Conservation (phyloP, 2,797 vertebrate genomes). For the Meda fulgida region DNA sequence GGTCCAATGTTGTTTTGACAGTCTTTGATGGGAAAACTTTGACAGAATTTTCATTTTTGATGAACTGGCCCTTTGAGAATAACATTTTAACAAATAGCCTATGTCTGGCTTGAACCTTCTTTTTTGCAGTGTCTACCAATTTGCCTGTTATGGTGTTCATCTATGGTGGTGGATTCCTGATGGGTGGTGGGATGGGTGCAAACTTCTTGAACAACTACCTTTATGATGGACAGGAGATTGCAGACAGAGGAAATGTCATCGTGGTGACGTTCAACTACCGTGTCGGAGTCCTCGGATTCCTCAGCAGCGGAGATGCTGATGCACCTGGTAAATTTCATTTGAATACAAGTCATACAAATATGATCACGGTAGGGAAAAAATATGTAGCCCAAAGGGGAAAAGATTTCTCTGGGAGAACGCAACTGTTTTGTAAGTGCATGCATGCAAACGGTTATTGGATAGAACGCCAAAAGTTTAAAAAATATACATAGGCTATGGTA, state of each 20-base stretch:
- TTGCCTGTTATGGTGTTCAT: slow-evolving; percentile 94
- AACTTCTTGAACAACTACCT: slow-evolving; percentile 87
- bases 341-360: background rate
- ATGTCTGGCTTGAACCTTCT: background rate
- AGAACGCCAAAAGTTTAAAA: no score
- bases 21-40: background rate
- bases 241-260: slow-evolving; percentile 88
- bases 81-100: no score
- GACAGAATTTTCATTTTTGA: background rate
- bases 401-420: background rate
- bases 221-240: slow-evolving; percentile 87
- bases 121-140: slow-evolving; percentile 81
- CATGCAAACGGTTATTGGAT: no score
- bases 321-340: slow-evolving; percentile 79
- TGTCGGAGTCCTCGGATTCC: slow-evolving; percentile 89
- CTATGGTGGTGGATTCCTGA: slow-evolving; percentile 86
- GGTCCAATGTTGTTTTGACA: background rate
- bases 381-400: no score
- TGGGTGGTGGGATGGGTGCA: slow-evolving; percentile 81
- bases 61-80: background rate
- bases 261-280: slow-evolving; percentile 93
- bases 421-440: no score
- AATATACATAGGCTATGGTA: no score
- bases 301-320: slow-evolving; percentile 87
- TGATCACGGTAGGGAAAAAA: background rate